Percentiles rank a stretch among this genome's conserved stretches.
These are phyloP conservation scores for Mastomys coucha DNA, from an alignment of 2,113 vertebrate species.

Conservation along the genomic window DNA sequence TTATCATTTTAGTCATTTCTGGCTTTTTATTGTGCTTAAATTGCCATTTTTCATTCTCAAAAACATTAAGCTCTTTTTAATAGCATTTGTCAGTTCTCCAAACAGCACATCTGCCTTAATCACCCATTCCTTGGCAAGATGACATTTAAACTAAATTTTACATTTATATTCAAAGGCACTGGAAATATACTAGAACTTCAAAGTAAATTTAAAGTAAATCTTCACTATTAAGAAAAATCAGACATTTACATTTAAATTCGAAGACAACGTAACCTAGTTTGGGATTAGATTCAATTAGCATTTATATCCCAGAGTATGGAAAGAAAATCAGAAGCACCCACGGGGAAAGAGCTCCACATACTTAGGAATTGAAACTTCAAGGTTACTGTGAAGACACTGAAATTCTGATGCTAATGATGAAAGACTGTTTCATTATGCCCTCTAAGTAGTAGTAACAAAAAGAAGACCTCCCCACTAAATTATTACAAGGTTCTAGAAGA, in stretches of 20 bases:
- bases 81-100: not conserved
- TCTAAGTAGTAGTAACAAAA: slow-evolving; percentile 33
- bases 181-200: slow-evolving; percentile 56
- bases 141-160: slow-evolving; percentile 51
- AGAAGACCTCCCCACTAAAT: not conserved
- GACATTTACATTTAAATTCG: slow-evolving; percentile 61
- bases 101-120: slow-evolving; percentile 31
- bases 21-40: not conserved
- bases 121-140: slow-evolving; percentile 47
- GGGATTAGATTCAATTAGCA: slow-evolving; percentile 48
- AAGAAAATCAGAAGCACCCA: slow-evolving; percentile 55
- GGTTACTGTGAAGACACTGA: slow-evolving; percentile 14
- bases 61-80: slow-evolving; percentile 34
- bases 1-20: slow-evolving; percentile 25
- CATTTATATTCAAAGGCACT: slow-evolving; percentile 59
- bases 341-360: not conserved
- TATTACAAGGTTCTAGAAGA: not conserved
- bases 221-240: slow-evolving; percentile 47
- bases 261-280: slow-evolving; percentile 53
- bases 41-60: slow-evolving; percentile 35
- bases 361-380: slow-evolving; percentile 18
- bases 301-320: not conserved
- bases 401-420: not conserved
- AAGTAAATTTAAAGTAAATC: slow-evolving; percentile 62
- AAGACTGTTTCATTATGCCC: not conserved